A percentile compares a stretch with the other conserved stretches of the same genome.
Evolutionary conservation across 2,888 invertebrate genomes (phyloP).

Genomic region (Blastobasis lacticolella): DNA sequence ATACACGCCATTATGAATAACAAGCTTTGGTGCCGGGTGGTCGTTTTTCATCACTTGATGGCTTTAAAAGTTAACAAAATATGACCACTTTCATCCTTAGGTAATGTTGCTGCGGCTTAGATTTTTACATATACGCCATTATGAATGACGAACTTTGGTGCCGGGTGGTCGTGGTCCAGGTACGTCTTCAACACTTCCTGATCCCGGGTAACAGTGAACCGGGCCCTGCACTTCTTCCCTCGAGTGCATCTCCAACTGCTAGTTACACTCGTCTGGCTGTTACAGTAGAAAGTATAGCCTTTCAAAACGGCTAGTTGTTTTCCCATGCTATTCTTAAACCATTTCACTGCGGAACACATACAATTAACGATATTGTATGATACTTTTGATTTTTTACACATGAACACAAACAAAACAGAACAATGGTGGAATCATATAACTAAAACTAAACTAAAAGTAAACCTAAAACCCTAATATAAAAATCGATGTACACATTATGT

Average conservation of each 20-base stretch:
- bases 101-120: no score
- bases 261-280: slow-evolving; percentile 1
- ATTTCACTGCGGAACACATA: no score
- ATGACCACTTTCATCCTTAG: no score
- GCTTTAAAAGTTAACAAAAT: neutral
- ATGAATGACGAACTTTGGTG: neutral
- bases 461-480: no score
- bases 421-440: no score
- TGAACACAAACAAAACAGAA: no score
- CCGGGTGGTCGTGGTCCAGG: slow-evolving; percentile 1
- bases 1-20: slow-evolving; percentile 9
- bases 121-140: neutral
- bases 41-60: slow-evolving; percentile 7
- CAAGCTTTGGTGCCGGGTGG: slow-evolving; percentile 11
- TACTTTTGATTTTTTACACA: no score
- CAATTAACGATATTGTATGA: no score
- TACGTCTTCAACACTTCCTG: neutral
- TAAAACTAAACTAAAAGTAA: no score
- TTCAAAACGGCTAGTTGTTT: slow-evolving; percentile 17
- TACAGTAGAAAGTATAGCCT: slow-evolving; percentile 18
- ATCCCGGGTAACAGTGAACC: neutral
- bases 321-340: slow-evolving; percentile 14
- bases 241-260: slow-evolving; percentile 19
- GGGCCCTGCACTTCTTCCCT: no score
- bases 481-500: no score